Evolutionary conservation across 2,888 invertebrate species (phyloP).

Genomic region (Clusia tigrina): DNA sequence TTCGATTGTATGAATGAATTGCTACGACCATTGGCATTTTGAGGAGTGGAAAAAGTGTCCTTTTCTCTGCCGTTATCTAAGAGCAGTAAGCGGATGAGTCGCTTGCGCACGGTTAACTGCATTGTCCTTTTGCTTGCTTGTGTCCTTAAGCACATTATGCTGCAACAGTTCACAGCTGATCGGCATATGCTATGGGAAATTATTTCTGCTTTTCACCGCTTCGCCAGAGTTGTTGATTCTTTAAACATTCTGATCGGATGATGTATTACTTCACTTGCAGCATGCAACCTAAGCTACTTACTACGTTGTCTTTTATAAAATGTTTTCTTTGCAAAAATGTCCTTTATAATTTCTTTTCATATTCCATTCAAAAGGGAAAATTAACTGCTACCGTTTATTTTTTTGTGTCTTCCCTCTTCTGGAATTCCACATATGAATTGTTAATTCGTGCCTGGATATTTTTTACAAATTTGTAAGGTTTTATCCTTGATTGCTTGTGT

Average conservation of each 20-base stretch:
- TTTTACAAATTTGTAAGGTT: neutral
- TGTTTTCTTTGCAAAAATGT: constrained; percentile 8
- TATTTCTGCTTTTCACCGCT: constrained; percentile 33
- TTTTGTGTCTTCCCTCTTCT: neutral
- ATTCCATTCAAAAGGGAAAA: too few species aligned
- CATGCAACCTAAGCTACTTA: neutral
- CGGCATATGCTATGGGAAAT: constrained; percentile 10
- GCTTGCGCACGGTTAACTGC: constrained; percentile 59
- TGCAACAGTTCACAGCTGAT: neutral
- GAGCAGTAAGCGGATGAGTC: constrained; percentile 50
- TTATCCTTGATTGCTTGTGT: constrained; percentile 2
- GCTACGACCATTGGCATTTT: neutral
- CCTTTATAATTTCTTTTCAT: neutral
- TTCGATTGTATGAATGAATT: constrained; percentile 8
- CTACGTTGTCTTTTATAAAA: neutral
- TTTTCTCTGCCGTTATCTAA: constrained; percentile 57
- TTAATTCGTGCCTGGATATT: neutral
- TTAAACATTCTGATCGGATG: constrained; percentile 15
- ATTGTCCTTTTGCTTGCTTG: constrained; percentile 47
- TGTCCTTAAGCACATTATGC: neutral
- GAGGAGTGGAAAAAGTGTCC: constrained; percentile 44
- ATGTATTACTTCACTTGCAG: constrained; percentile 2
- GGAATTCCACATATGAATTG: constrained; percentile 8
- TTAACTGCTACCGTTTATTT: neutral
- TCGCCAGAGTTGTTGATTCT: constrained; percentile 6